Conservation (phyloP, 2,888 invertebrate genomes). For the Parelbella ahira region DNA sequence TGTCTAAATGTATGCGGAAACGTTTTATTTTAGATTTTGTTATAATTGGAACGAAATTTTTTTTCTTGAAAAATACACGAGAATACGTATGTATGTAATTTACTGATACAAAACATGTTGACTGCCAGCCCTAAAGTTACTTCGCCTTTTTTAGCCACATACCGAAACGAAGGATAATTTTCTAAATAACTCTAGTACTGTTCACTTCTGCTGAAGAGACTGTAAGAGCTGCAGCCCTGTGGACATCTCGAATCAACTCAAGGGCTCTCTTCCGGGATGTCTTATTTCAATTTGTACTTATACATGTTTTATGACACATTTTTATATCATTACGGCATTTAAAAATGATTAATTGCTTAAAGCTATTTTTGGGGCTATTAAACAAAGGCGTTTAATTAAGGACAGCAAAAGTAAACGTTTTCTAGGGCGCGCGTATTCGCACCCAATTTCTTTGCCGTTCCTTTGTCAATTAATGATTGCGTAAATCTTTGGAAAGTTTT, state of each 20-base stretch:
- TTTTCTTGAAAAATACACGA: no score
- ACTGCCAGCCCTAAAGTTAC: not conserved
- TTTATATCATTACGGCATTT: not conserved
- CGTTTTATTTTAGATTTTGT: no score
- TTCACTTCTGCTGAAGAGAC: conserved; percentile 2
- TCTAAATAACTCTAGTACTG: conserved; percentile 10
- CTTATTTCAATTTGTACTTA: conserved; percentile 11
- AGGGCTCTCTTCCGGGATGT: conserved; percentile 30
- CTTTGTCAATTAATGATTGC: conserved; percentile 24
- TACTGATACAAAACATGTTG: no score
- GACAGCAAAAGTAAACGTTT: not conserved
- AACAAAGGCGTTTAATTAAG: not conserved
- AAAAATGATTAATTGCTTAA: no score
- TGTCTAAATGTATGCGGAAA: no score
- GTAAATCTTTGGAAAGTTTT: conserved; percentile 25
- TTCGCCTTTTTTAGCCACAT: not conserved
- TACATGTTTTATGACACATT: conserved; percentile 5
- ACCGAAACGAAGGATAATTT: no score
- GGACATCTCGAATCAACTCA: conserved; percentile 29
- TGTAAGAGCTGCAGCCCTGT: conserved; percentile 14
- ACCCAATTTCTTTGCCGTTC: conserved; percentile 14
- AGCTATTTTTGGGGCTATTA: not conserved
- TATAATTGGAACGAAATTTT: no score
- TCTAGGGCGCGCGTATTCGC: conserved; percentile 5
- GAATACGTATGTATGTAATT: no score